These are phyloP conservation scores for Megaptera novaeangliae DNA, from an alignment of 2,113 vertebrate species.

Conservation along the genomic window DNA sequence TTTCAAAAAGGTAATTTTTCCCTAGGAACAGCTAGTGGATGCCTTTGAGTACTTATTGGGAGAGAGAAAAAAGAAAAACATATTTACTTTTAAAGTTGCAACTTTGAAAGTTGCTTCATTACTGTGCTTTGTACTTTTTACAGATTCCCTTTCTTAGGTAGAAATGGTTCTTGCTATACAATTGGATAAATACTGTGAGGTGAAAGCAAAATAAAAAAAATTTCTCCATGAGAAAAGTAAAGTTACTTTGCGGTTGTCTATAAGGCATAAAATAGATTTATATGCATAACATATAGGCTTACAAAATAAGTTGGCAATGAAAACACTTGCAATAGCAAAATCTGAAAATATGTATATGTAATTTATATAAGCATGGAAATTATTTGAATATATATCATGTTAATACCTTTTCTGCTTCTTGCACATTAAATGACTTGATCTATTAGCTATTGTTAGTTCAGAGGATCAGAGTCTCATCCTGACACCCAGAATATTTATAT, in stretches of 20 bases:
- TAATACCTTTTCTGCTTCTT: background rate
- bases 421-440: background rate
- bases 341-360: background rate
- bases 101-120: slow-evolving; percentile 30
- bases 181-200: background rate
- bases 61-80: background rate
- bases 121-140: background rate
- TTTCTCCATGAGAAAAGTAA: background rate
- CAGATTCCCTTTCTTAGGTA: background rate
- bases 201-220: slow-evolving; percentile 9
- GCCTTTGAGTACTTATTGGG: slow-evolving; percentile 42
- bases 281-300: background rate
- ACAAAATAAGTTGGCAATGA: background rate
- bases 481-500: background rate
- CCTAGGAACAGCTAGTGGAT: slow-evolving; percentile 52
- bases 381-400: background rate
- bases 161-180: background rate
- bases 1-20: slow-evolving; percentile 58
- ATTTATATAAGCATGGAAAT: background rate
- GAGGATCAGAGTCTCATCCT: background rate
- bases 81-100: slow-evolving; percentile 35
- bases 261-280: background rate
- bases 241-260: background rate
- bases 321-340: background rate
- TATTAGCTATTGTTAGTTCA: background rate